Base-by-base conservation (phyloP, 1,140 invertebrate genomes). In the Aphidius gifuensis region DNA sequence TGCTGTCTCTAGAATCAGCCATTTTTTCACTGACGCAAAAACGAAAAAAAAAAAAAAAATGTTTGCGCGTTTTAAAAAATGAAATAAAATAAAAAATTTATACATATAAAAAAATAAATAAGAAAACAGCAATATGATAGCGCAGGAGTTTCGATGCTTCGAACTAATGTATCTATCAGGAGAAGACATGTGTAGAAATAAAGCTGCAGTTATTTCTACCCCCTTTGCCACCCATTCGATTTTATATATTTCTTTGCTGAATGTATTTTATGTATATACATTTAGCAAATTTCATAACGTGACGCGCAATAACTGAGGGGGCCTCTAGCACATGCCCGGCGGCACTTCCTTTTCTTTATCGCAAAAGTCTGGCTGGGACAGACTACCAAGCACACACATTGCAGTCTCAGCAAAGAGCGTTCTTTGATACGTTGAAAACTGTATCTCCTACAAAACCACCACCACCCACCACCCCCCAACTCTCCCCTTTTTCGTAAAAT, bases 281-380 rank as follows among this genome's bases (percentile, higher is more conserved):
- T 16, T 16, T 16, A 16, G 16, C 61, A 61, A 68, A 68, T 68
- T 68, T 65, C 66, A 68, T 65, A 68, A 68, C 66, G 66, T 65
- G 63, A 58, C 58, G 60, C 55, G 64, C 61, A 65, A 68, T 64
- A 60, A 64, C 60, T 45, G 58, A 55, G 32, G 54, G 63, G 51
- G 58, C 59, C 61, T 40, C 60, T 40, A 53, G 60, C 61, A 62
- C 55, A 60, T 50, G 46, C 23, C 51, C 40, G 16, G 5, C 6
- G 60, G 51, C 50, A 45, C 44, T 53, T 56, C 53, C 46, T 40
- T 59, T 60, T 32, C n/a, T 44, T 9, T 48, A 48, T 8, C 21
- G 16, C 16, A 16, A 16, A 16, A 16, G 16, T 16, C 16, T 16
- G 16, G 16, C 16, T 16, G 16, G 16, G 16, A 16, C 16, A 21